Evolutionary conservation across 2,797 vertebrate species (phyloP).

Genomic region (Hemibagrus guttatus): DNA sequence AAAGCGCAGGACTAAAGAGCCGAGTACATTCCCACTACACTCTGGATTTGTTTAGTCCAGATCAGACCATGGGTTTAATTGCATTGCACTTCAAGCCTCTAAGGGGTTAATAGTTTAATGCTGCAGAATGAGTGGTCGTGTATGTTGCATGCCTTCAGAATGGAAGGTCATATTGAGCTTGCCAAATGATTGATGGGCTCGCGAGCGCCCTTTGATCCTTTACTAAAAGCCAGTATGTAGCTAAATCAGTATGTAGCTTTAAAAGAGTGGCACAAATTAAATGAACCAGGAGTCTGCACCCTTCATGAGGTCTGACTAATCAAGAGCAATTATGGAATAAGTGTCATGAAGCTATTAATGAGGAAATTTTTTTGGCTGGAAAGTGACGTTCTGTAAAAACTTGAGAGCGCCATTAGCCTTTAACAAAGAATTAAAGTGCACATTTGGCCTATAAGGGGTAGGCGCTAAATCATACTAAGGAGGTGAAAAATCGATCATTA

Average conservation of each 20-base stretch:
- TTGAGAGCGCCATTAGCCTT: conserved; percentile 56
- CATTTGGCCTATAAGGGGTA: conserved; percentile 47
- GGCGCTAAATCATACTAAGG: conserved; percentile 55
- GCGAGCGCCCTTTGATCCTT: conserved; percentile 7
- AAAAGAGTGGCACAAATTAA: conserved; percentile 8
- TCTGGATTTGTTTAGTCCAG: conserved; percentile 15
- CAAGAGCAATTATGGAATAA: conserved; percentile 50
- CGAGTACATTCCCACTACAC: conserved; percentile 28
- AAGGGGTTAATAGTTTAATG: conserved; percentile 60
- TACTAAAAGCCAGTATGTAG: conserved; percentile 6
- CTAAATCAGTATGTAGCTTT: background rate
- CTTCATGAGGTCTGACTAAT: conserved; percentile 47
- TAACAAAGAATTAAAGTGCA: conserved; percentile 57
- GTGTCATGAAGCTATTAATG: conserved; percentile 47
- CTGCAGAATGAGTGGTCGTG: conserved; percentile 51
- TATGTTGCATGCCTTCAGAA: conserved; percentile 53
- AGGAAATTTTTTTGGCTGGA: conserved; percentile 37
- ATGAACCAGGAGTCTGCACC: conserved; percentile 6
- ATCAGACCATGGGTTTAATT: conserved; percentile 42
- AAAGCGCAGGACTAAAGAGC: conserved; percentile 24
- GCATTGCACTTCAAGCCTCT: conserved; percentile 37
- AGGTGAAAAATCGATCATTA: conserved; percentile 56
- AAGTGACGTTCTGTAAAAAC: conserved; percentile 53
- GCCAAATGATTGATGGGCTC: conserved; percentile 37
- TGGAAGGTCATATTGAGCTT: conserved; percentile 41